A percentile compares a stretch with the other conserved stretches of the same genome.
These are phyloP conservation scores for Antechinus flavipes DNA, from an alignment of 2,113 vertebrate genomes.

Conservation along the genomic window DNA sequence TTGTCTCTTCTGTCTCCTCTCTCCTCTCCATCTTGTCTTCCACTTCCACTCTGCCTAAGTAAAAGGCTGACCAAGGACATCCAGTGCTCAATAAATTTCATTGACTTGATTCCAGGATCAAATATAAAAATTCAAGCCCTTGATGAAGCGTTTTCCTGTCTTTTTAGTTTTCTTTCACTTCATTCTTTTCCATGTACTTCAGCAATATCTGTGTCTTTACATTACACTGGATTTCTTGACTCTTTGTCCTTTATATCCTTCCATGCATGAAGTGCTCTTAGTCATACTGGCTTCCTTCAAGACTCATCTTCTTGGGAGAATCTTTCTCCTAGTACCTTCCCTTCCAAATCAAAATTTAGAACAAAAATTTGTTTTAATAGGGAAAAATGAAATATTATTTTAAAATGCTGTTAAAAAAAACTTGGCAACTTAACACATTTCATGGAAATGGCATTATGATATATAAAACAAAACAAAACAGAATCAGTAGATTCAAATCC, in stretches of 20 bases:
- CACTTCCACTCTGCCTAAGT: background rate
- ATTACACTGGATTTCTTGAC: background rate
- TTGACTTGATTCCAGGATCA: background rate
- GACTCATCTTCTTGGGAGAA: background rate
- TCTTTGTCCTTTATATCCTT: background rate
- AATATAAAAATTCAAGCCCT: background rate
- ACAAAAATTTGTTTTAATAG: no score
- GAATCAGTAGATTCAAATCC: background rate
- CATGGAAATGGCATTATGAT: background rate
- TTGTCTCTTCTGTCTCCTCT: no score
- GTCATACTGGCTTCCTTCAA: background rate
- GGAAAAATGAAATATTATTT: no score
- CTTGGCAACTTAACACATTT: background rate
- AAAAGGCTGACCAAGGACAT: background rate
- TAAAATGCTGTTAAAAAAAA: no score
- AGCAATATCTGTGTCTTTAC: background rate
- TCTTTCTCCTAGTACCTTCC: background rate
- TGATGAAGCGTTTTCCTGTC: background rate
- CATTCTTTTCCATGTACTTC: background rate
- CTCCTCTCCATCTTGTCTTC: background rate
- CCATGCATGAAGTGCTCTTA: background rate
- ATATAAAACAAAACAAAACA: background rate
- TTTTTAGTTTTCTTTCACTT: background rate
- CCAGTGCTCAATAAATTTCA: background rate
- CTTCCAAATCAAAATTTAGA: no score